phyloP scores from a whole-genome alignment of 2,113 vertebrate species.

The Sceloporus undulatus region DNA sequence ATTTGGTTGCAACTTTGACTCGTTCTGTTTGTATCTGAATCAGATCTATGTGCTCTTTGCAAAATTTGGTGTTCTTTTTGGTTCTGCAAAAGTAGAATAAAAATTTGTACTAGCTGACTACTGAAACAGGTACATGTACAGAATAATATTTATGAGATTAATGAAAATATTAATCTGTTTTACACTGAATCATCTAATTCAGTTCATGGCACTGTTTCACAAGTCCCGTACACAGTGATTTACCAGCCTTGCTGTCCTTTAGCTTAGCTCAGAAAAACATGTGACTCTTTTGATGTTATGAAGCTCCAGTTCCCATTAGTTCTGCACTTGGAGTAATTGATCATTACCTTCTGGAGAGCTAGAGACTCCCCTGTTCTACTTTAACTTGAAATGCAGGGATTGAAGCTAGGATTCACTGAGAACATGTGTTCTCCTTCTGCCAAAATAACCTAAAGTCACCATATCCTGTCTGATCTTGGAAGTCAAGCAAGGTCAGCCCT shows the following conservation, averaged over 20 bases:
- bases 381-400: neutral
- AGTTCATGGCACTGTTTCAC: neutral
- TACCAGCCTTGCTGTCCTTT: no score
- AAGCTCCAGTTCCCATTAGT: no score
- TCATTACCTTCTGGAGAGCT: no score
- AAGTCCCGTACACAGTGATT: no score
- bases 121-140: neutral
- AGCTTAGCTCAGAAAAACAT: no score
- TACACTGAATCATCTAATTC: neutral
- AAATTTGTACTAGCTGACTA: no score
- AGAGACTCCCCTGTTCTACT: neutral
- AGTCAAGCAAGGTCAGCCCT: no score
- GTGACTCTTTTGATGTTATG: no score
- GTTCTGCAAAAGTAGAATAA: neutral
- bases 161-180: neutral
- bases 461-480: no score
- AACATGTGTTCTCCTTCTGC: neutral
- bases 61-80: neutral
- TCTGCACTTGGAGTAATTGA: no score
- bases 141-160: neutral
- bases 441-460: no score
- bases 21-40: neutral
- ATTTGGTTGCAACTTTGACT: neutral
- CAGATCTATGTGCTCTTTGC: neutral
- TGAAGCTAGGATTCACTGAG: neutral